Base-by-base conservation (phyloP, 2,797 vertebrate genomes). In the Eidolon dupreanum region DNA sequence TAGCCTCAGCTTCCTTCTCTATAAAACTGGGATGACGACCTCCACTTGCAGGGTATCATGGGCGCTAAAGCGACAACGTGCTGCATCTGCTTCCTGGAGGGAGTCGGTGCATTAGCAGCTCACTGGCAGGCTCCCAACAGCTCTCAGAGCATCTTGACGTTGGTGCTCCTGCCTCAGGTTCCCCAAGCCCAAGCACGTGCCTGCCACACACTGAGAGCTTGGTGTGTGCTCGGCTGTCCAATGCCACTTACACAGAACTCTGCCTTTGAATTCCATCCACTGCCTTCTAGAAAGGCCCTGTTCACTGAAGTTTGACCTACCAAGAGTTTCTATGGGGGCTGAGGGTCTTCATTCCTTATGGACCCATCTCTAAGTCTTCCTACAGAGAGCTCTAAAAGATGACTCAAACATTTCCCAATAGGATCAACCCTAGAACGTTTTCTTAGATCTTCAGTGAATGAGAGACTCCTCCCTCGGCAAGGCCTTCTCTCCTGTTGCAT, bases 71-170 rank as follows among this genome's bases (percentile, higher is more conserved):
- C 22, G 46, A n/a, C 13, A 49, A 66, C 13, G 5, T 10, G 9
- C 11, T 0, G 0, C 0, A 0, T 12, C 26, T 24, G 3, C n/a
- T n/a, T 46, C 22, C 2, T 22, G 8, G 5, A 51, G 13, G 2
- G 11, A 10, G 71, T 38, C 0, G 1, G 31, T 20, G 8, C 9
- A 7, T 16, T 3, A 0, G 55, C 20, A 19, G 36, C 11, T 36
- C 10, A 9, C 53, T 51, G 28, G 1, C 26, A 17, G 66, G 28
- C 6, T 59, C 57, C 9, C 12, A 2, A 9, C 5, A 28, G 13
- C 33, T 31, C 53, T 46, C n/a, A 13, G 66, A 22, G 3, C 5
- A 15, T 15, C 65, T 53, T 36, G 36, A 11, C 3, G 1, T 8
- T 6, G 2, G 4, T 5, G 49, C 8, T 5, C 20, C 73, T 28